Evolutionary conservation across 2,888 invertebrate genomes (phyloP).

Genomic region (Epistrophe eligans): DNA sequence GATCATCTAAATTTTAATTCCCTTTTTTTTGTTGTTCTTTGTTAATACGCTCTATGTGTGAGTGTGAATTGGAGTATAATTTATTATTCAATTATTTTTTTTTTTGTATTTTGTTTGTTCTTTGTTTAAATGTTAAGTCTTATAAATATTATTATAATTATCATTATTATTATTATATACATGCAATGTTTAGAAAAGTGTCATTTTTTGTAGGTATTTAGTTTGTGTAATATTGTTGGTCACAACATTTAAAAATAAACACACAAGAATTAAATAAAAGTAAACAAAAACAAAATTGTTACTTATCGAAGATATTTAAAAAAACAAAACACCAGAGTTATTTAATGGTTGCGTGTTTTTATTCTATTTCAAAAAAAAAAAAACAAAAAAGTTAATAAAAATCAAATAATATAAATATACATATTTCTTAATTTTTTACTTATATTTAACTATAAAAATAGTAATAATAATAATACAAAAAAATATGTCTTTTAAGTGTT

Average conservation of each 20-base stretch:
- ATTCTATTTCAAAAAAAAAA: background rate
- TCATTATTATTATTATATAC: slow-evolving; percentile 22
- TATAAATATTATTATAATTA: slow-evolving; percentile 28
- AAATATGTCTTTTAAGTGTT: slow-evolving; percentile 47
- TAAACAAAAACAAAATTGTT: slow-evolving; percentile 8
- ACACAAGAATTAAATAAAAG: slow-evolving; percentile 21
- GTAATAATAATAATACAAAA: slow-evolving; percentile 3
- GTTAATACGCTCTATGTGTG: slow-evolving; percentile 27
- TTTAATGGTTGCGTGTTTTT: slow-evolving; percentile 15
- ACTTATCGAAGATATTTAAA: slow-evolving; percentile 13
- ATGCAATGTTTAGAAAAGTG: slow-evolving; percentile 59
- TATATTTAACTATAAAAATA: slow-evolving; percentile 48
- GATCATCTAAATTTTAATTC: background rate
- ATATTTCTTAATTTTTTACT: slow-evolving; percentile 69
- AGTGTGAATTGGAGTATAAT: slow-evolving; percentile 54
- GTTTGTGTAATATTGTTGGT: slow-evolving; percentile 57
- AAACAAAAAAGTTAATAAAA: slow-evolving; percentile 18
- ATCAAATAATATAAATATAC: slow-evolving; percentile 39
- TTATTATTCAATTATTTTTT: slow-evolving; percentile 58
- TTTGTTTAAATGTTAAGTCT: slow-evolving; percentile 67
- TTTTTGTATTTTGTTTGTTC: slow-evolving; percentile 60
- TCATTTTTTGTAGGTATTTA: slow-evolving; percentile 68
- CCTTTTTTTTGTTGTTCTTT: slow-evolving; percentile 9
- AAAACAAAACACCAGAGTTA: slow-evolving; percentile 33
- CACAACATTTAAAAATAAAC: slow-evolving; percentile 38